Evolutionary conservation across 1,140 invertebrate genomes (phyloP).

Genomic region (Diachasma alloeum): DNA sequence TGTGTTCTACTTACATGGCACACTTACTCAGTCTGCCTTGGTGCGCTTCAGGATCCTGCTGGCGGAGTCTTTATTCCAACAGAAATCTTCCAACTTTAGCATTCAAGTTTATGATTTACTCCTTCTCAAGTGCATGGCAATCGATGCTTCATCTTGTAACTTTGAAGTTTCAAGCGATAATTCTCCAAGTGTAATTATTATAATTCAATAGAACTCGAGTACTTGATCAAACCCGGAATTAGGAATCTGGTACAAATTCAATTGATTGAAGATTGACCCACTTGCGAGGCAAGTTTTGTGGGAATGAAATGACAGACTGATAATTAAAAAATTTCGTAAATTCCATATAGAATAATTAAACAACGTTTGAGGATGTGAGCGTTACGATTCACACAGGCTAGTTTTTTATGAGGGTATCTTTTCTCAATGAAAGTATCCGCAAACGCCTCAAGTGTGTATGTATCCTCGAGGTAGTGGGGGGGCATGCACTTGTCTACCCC

Average conservation of each 20-base stretch:
- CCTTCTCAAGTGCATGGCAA: too few relatives aligned
- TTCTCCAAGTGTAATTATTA: too few relatives aligned
- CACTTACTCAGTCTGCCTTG: constrained; percentile 55
- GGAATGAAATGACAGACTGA: not conserved
- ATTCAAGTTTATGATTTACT: too few relatives aligned
- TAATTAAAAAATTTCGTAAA: constrained; percentile 40
- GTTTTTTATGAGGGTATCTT: not conserved
- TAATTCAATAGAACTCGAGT: not conserved
- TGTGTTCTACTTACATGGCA: constrained; percentile 66
- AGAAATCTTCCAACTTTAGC: constrained; percentile 34
- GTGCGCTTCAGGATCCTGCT: constrained; percentile 58
- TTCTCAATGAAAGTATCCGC: constrained; percentile 2
- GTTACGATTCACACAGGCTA: constrained; percentile 55
- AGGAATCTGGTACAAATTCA: too few relatives aligned
- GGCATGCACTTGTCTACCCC: constrained; percentile 13
- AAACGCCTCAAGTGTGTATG: constrained; percentile 15
- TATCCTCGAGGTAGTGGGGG: constrained; percentile 22
- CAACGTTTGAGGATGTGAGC: constrained; percentile 52
- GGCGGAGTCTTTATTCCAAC: not conserved
- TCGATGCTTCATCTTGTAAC: too few relatives aligned
- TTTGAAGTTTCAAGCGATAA: too few relatives aligned
- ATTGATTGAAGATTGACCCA: constrained; percentile 54
- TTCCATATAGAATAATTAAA: constrained; percentile 42
- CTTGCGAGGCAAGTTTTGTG: constrained; percentile 34
- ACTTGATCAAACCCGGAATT: not conserved